Percentiles rank a stretch among this genome's conserved stretches.
Conservation (phyloP, 2,888 invertebrate species). For the Dryocosmus kuriphilus region DNA sequence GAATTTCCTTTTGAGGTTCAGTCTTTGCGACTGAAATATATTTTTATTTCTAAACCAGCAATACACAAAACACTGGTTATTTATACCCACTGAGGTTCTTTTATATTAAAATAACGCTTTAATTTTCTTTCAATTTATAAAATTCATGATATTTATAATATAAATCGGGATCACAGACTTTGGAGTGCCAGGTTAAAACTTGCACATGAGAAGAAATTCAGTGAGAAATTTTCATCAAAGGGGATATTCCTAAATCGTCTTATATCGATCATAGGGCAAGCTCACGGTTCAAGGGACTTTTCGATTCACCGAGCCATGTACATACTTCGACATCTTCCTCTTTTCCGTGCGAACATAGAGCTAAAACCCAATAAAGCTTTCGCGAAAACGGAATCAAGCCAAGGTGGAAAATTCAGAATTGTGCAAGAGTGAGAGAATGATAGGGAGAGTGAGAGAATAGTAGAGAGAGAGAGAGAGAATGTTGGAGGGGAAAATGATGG, state of each 20-base stretch:
- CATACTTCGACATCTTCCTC: background rate
- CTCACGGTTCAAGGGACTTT: slow-evolving; percentile 6
- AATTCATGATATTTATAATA: too few relatives aligned
- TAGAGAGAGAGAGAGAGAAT: background rate
- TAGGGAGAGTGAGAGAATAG: too few relatives aligned
- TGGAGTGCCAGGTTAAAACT: background rate
- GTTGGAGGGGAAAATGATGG: background rate
- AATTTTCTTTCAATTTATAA: too few relatives aligned
- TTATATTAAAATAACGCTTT: too few relatives aligned
- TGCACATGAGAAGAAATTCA: background rate
- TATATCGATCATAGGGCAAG: slow-evolving; percentile 13
- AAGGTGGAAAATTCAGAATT: background rate
- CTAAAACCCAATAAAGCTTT: background rate
- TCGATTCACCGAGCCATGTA: background rate
- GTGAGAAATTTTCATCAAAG: slow-evolving; percentile 12
- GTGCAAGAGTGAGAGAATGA: too few relatives aligned
- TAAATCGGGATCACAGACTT: too few relatives aligned
- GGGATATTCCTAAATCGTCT: slow-evolving; percentile 18
- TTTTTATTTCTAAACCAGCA: too few relatives aligned
- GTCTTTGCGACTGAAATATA: too few relatives aligned
- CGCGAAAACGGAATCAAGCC: background rate
- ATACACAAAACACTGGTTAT: too few relatives aligned
- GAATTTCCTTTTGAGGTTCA: too few relatives aligned
- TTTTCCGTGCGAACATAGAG: background rate
- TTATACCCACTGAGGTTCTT: too few relatives aligned